Percentiles rank a stretch among this genome's conserved stretches.
Conservation (phyloP, 2,113 vertebrate genomes). For the Morone chrysops region DNA sequence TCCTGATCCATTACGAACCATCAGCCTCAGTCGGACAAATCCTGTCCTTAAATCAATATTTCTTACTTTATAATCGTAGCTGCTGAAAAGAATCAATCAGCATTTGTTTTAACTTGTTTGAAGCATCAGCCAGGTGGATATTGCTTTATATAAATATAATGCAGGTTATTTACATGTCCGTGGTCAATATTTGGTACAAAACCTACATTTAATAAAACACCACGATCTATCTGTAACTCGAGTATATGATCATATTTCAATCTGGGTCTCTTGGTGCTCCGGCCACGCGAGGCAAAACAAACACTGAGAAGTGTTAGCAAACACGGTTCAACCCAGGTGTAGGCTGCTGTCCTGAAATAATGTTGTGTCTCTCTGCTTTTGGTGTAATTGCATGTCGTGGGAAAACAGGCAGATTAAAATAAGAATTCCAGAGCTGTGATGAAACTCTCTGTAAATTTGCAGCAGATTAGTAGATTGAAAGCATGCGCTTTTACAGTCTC, state of each 20-base stretch:
- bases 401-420: conserved; percentile 30
- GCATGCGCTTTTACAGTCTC: conserved; percentile 69
- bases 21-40: conserved; percentile 8
- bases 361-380: not conserved
- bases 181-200: too few species aligned
- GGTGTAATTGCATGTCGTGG: conserved; percentile 1
- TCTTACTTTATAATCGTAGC: not conserved
- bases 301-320: conserved; percentile 4
- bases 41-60: conserved; percentile 34
- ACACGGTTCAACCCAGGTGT: not conserved
- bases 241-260: not conserved
- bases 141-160: not conserved
- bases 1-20: conserved; percentile 33
- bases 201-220: not conserved
- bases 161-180: too few species aligned
- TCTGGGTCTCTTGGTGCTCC: not conserved
- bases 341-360: not conserved
- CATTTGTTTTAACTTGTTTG: not conserved
- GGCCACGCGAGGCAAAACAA: not conserved
- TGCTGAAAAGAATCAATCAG: not conserved
- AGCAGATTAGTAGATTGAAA: conserved; percentile 71
- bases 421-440: conserved; percentile 51
- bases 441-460: conserved; percentile 45
- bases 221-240: not conserved
- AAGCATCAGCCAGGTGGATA: not conserved